Conservation (phyloP, 2,797 vertebrate genomes). For the Sebastiscus albofasciatus region DNA sequence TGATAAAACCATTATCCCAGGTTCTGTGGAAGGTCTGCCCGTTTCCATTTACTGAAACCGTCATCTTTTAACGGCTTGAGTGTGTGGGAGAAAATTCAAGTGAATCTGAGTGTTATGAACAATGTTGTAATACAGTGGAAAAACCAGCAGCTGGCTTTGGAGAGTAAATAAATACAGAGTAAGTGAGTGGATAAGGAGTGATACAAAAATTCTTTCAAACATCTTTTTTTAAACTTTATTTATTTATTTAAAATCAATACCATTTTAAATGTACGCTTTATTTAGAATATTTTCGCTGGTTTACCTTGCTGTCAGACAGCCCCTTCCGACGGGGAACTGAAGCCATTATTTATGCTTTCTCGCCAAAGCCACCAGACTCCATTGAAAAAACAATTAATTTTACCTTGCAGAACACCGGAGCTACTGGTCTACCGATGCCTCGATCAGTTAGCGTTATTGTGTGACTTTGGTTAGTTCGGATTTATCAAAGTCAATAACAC, state of each 20-base stretch:
- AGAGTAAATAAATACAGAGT: neutral
- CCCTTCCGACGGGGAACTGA: no score
- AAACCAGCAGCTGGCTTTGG: neutral
- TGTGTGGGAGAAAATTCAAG: neutral
- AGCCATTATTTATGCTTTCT: no score
- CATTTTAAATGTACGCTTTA: no score
- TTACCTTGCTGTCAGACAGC: no score
- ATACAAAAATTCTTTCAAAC: neutral
- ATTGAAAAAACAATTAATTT: rapidly evolving
- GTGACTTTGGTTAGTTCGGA: no score
- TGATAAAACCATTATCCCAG: neutral
- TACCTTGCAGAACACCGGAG: rapidly evolving
- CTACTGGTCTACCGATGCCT: no score
- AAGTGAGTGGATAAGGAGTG: no score
- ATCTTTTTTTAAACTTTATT: neutral
- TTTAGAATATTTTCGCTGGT: no score
- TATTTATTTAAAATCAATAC: no score
- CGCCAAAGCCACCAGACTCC: no score
- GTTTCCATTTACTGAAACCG: neutral
- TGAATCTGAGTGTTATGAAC: neutral
- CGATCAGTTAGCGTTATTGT: no score
- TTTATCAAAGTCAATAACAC: no score
- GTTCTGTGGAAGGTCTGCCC: neutral
- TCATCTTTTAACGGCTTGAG: neutral
- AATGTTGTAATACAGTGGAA: neutral